Evolutionary conservation across 2,888 invertebrate species (phyloP).

Genomic region (Eugnorisma glareosa): DNA sequence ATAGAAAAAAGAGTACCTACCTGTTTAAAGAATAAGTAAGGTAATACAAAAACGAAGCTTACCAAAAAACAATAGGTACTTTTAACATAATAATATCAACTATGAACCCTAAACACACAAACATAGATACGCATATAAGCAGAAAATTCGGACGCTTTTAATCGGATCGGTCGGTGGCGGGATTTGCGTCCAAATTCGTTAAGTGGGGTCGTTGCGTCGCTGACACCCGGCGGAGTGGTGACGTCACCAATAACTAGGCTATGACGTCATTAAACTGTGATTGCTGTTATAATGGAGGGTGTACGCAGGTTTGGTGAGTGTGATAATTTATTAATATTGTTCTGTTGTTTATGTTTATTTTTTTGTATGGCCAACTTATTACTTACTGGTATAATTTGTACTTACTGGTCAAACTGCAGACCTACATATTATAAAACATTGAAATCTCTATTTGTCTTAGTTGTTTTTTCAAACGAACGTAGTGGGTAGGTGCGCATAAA

Average conservation of each 20-base stretch:
- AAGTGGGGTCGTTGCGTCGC: constrained; percentile 63
- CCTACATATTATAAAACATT: background rate
- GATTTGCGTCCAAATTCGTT: constrained; percentile 62
- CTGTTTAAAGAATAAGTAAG: background rate
- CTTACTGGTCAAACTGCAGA: background rate
- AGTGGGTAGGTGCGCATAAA: background rate
- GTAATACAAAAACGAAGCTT: background rate
- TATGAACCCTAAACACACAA: constrained; percentile 13
- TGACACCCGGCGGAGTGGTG: constrained; percentile 62
- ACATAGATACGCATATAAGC: constrained; percentile 42
- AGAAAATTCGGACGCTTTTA: constrained; percentile 58
- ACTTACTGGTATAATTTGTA: background rate
- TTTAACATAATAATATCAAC: background rate
- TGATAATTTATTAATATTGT: background rate
- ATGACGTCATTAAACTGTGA: constrained; percentile 51
- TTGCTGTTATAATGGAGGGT: constrained; percentile 34
- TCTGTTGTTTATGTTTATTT: background rate
- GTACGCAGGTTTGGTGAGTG: background rate
- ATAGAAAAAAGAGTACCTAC: background rate
- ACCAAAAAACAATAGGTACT: background rate
- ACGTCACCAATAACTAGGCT: constrained; percentile 59
- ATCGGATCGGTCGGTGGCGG: constrained; percentile 55
- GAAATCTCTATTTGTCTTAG: background rate
- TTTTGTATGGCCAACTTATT: background rate
- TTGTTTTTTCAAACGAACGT: background rate